A percentile compares a stretch with the other conserved stretches of the same genome.
Conservation (phyloP, 2,888 invertebrate genomes). For the Enchytraeus crypticus region DNA sequence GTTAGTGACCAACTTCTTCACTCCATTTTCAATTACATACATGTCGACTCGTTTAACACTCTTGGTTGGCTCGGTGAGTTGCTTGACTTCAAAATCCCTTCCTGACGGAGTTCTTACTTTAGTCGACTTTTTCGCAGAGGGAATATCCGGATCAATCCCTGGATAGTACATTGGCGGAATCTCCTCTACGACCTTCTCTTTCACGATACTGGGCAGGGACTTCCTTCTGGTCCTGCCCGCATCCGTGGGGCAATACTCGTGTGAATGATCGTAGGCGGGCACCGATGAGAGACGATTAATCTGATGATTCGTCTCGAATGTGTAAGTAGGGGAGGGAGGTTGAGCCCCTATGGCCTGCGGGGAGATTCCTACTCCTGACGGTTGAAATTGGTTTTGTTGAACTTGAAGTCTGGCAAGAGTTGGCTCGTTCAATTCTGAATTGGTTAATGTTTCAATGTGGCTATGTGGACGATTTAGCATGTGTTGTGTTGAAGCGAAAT, state of each 20-base stretch:
- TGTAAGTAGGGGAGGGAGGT: neutral
- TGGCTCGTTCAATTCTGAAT: too few relatives aligned
- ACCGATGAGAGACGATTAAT: neutral
- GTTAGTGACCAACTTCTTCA: neutral
- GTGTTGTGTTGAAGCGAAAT: too few relatives aligned
- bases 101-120: too few relatives aligned
- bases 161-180: too few relatives aligned
- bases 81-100: neutral
- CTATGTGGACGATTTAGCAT: too few relatives aligned
- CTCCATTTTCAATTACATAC: neutral
- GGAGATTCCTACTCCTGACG: too few relatives aligned
- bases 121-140: too few relatives aligned
- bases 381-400: too few relatives aligned
- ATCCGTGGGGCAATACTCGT: neutral
- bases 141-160: too few relatives aligned
- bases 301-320: neutral
- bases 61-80: neutral
- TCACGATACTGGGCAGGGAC: conserved; percentile 17
- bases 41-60: neutral
- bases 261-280: neutral
- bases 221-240: conserved; percentile 4
- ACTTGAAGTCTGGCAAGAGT: too few relatives aligned
- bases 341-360: too few relatives aligned
- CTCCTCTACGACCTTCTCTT: conserved; percentile 1
- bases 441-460: too few relatives aligned